Evolutionary conservation across 2,113 vertebrate species (phyloP), one percentile per base, ranked within the genome.

Genomic region (Phodopus roborovskii): DNA sequence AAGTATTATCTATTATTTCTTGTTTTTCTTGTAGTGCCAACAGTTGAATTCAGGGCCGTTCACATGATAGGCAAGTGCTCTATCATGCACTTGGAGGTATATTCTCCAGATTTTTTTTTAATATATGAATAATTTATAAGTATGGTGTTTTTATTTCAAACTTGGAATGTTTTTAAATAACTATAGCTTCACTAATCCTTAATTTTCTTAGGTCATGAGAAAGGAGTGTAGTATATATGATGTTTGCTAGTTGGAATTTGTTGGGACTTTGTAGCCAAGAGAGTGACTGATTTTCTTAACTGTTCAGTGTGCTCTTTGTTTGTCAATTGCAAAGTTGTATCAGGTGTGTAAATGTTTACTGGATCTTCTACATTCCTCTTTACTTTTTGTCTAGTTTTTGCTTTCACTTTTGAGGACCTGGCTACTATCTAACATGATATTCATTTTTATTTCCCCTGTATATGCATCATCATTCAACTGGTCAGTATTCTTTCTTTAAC

Each of bases 221-320:
- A 82, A 53, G n/a, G 60, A 87, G 86, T 83, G 60, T 19, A 78
- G n/a, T 90, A n/a, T 85, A 78, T 45, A 26, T 94, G 94, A 90
- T 71, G 74, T 28, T 86, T 53, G 68, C 12, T 86, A 90, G 79
- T 26, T 97, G 84, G 92, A 92, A 92, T 96, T 94, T 87, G 30
- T 90, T 58, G 20, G 56, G 60, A 50, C 62, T 81, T 86, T 95
- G 62, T 48, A 82, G 75, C 79, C 53, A 83, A 92, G 82, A 82
- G 33, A 83, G 79, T 86, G 33, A 64, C 93, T 75, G 88, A 8
- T 42, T 91, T 92, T 92, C 75, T 13, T 90, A 66, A 94, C 42
- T 50, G 0, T 85, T 56, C 48, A 81, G 5, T 66, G 62, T 88
- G 71, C 2, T 88, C 84, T 93, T 78, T 94, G 81, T 42, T 75